Conservation (phyloP, 2,888 invertebrate species). For the Drosophila fulvimacula region DNA sequence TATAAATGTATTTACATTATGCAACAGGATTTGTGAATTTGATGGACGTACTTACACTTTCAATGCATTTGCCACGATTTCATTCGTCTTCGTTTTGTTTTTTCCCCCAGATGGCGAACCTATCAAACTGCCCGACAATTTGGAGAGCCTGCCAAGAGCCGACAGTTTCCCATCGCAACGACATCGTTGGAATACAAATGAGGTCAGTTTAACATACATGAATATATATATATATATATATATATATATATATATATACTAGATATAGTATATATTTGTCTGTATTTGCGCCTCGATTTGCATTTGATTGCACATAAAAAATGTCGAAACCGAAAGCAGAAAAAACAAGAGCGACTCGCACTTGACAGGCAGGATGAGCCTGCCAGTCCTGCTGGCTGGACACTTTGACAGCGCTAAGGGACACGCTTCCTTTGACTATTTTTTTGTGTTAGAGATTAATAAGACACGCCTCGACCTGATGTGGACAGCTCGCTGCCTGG, state of each 20-base stretch:
- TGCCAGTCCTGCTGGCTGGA: constrained; percentile 67
- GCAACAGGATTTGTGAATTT: constrained; percentile 50
- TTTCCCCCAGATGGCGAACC: constrained; percentile 92
- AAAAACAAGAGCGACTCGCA: constrained; percentile 17
- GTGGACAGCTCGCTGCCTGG: constrained; percentile 21
- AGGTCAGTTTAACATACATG: constrained; percentile 88
- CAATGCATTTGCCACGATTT: constrained; percentile 40
- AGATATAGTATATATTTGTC: constrained; percentile 5
- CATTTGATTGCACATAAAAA: constrained; percentile 79
- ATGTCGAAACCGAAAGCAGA: constrained; percentile 70
- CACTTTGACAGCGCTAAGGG: constrained; percentile 69
- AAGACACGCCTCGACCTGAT: constrained; percentile 40
- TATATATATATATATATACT: constrained; percentile 5
- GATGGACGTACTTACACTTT: constrained; percentile 67
- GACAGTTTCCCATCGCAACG: constrained; percentile 97
- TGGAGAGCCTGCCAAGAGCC: constrained; percentile 96
- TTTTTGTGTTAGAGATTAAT: constrained; percentile 55
- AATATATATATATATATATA: neutral
- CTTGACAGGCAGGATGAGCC: constrained; percentile 75
- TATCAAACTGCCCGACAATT: constrained; percentile 96
- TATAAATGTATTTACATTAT: constrained; percentile 38
- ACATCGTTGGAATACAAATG: constrained; percentile 99
- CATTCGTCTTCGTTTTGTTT: constrained; percentile 16
- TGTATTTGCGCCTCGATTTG: constrained; percentile 67
- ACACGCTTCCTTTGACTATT: constrained; percentile 25